Base-by-base conservation (phyloP, 2,888 invertebrate genomes). In the Meta bourneti region DNA sequence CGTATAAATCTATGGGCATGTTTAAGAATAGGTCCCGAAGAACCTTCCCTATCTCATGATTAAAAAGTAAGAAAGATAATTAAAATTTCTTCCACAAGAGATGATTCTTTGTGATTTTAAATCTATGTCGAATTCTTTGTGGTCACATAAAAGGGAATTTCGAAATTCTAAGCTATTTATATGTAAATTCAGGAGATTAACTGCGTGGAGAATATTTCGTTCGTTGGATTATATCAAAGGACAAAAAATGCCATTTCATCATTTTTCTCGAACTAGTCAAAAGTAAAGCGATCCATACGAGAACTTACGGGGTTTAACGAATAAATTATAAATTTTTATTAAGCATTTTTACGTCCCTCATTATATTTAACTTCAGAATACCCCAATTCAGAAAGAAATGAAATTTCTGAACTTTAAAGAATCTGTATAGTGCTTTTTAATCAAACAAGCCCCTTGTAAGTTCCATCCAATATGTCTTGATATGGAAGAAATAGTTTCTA, bases 181-280 rank as follows among this genome's bases (percentile, higher is more conserved):
- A 88, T 88, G 88, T 81, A 88, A 88, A 88, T 88, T 88, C 74
- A 48, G 61, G 16, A 81, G 88, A 88, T 88, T 88, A 88, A 81
- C 81, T 74, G 81, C 81, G 81, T 81, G 69, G 81, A 13, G 54
- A 88, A 81, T 88, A 72, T 81, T 81, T 71, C 72, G 9, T 9
- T 51, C 11, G 69, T 11, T 11, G 79, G 80, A 87, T 79, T 87
- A 70, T 48, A 78, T 16, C n/a, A 20, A 7, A 72, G 54, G 72
- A 71, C 9, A 75, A 85, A 70, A 74, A 52, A 51, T 19, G 48
- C 9, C 70, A 20, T 86, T 78, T 87, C 78, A 72, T 80, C 72
- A 54, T 72, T 51, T 51, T 61, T 13, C 34, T 52, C 20, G 20
- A 34, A 34, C 48, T 75, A 79, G 52, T 79, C 72, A 54, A 52